phyloP scores from a whole-genome alignment of 2,888 invertebrate genomes.

The Fissipunctia ypsillon region DNA sequence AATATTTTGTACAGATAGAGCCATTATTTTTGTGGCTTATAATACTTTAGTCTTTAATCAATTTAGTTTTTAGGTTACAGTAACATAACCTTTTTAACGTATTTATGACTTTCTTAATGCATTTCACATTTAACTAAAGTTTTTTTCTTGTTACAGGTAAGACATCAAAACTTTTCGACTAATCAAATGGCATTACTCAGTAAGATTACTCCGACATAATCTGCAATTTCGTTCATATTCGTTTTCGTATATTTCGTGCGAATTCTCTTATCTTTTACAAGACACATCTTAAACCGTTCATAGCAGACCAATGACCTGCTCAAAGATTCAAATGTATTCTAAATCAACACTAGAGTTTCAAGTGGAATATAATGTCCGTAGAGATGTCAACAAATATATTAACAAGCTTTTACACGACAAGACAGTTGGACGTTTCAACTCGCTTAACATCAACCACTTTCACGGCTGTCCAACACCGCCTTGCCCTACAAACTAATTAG shows the following conservation, averaged over 20 bases:
- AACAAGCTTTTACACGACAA: constrained; percentile 21
- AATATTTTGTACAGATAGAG: not conserved
- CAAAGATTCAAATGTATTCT: constrained; percentile 52
- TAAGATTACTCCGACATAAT: constrained; percentile 31
- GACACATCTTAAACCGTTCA: constrained; percentile 22
- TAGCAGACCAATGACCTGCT: constrained; percentile 48
- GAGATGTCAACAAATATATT: constrained; percentile 44
- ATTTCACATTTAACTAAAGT: constrained; percentile 23
- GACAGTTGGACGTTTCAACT: constrained; percentile 48
- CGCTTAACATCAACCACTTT: constrained; percentile 49
- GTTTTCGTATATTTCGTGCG: no score
- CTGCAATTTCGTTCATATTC: constrained; percentile 10
- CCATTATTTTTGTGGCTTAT: not conserved
- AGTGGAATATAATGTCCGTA: constrained; percentile 43
- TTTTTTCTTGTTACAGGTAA: constrained; percentile 71
- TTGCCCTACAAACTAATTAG: constrained; percentile 79
- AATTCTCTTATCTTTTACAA: no score
- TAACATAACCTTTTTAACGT: not conserved
- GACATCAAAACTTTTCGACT: constrained; percentile 45
- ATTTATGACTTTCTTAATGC: not conserved
- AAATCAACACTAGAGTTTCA: constrained; percentile 52
- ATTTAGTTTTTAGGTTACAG: not conserved
- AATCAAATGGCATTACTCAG: constrained; percentile 31
- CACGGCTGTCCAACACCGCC: constrained; percentile 64
- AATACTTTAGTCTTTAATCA: not conserved